Percentiles rank a stretch among this genome's conserved stretches.
Conservation (phyloP, 2,113 vertebrate species). For the Tupaia tana region DNA sequence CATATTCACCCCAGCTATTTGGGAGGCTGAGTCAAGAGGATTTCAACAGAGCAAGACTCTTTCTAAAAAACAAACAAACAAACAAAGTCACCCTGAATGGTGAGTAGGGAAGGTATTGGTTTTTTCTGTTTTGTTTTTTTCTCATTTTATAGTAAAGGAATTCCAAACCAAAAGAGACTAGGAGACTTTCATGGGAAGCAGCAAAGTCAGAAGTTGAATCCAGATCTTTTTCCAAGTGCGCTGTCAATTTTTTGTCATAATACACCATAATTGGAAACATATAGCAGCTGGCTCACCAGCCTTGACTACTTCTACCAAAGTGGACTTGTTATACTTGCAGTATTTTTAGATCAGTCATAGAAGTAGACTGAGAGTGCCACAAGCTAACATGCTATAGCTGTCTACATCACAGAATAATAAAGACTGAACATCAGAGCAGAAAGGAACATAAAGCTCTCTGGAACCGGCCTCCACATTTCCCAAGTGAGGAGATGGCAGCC, state of each 20-base stretch:
- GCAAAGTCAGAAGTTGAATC: background rate
- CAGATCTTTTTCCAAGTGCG: background rate
- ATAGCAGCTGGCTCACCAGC: background rate
- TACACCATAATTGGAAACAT: background rate
- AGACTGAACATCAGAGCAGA: background rate
- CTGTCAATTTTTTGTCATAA: background rate
- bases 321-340: background rate
- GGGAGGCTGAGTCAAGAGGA: too few relatives aligned
- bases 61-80: too few relatives aligned
- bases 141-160: slow-evolving; percentile 21
- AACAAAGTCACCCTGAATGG: background rate
- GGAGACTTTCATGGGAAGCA: background rate
- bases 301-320: background rate
- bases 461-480: background rate
- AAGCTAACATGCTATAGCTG: background rate
- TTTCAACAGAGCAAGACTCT: too few relatives aligned
- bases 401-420: background rate
- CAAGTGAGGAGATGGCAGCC: background rate
- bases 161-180: background rate
- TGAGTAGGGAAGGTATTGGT: background rate
- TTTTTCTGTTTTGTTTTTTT: background rate
- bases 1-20: too few relatives aligned
- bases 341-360: background rate
- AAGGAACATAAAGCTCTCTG: background rate
- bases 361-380: background rate